phyloP scores from a whole-genome alignment of 2,797 vertebrate genomes.

The Sebastes kiyomatsui region DNA sequence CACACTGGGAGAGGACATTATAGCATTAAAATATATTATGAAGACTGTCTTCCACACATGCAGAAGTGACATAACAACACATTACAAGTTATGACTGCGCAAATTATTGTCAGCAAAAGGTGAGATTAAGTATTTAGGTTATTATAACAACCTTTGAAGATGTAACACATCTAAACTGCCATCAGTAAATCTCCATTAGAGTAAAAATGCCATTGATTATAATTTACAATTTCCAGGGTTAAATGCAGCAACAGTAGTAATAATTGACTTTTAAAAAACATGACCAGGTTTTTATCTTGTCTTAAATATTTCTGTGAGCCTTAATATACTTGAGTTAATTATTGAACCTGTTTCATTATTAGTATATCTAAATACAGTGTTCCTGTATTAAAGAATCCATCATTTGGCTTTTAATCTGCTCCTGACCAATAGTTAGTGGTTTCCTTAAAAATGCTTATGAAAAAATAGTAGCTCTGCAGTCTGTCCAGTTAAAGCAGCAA shows the following conservation, averaged over 20 bases:
- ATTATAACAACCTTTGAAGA: not conserved
- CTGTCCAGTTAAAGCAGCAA: conserved; percentile 21
- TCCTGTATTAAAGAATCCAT: not conserved
- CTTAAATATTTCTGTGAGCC: not conserved
- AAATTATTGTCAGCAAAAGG: not conserved
- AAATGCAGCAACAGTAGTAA: not conserved
- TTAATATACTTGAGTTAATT: not conserved
- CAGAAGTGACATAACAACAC: not conserved
- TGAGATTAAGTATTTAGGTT: not conserved
- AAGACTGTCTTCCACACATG: not conserved
- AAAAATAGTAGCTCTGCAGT: not conserved
- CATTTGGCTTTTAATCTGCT: not conserved
- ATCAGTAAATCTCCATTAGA: not conserved
- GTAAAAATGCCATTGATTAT: not conserved
- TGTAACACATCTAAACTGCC: not conserved
- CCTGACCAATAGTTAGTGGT: not conserved
- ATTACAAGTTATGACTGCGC: not conserved
- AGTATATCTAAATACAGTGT: not conserved
- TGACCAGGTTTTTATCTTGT: not conserved
- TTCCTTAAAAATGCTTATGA: not conserved
- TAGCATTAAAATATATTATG: not conserved
- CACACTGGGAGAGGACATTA: not conserved
- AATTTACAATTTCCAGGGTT: not conserved
- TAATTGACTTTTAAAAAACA: not conserved
- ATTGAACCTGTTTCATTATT: not conserved